Evolutionary conservation across 30 jellyfish, hydroid and myxozoan genomes (phyloP), one percentile per base, ranked within the genome.

Genomic region (Hydra vulgaris): DNA sequence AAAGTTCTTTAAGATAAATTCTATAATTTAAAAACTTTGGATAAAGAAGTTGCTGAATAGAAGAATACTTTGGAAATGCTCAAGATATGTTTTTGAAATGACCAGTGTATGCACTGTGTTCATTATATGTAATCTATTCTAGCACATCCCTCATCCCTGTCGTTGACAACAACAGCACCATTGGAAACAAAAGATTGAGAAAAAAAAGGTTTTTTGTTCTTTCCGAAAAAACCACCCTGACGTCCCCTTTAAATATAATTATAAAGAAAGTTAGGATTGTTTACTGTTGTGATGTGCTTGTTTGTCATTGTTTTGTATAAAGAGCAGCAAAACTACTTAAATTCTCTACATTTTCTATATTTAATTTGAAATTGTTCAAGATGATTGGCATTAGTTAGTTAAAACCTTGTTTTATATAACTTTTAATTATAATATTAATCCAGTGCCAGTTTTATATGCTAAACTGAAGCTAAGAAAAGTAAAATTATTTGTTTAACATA

Each of bases 51-150:
- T n/a, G 75, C 75, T n/a, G 27, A 68, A 20, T 8, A 68, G 26
- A 68, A 23, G 27, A n/a, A 3, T 68, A 68, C 12, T 40, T 40
- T 40, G 61, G 61, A 40, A 40, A 40, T 40, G 12, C 61, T 40
- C 61, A 40, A 40, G 61, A 40, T 40, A 12, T 40, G 61, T 40
- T 40, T 40, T 40, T 40, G 61, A 40, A 68, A 68, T 68, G 75
- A 68, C 75, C 75, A 68, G 75, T 68, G 75, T 68, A 68, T 68
- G 25, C 75, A 68, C 70, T 66, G 83, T 80, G 87, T 70, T 80
- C 87, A 80, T 80, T 27, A 15, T 66, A 70, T 80, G 83, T 80
- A 74, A 80, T 80, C 87, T 80, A 80, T 80, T 80, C 67, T 80
- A 80, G 87, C 87, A 80, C 70, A 20, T 70, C 71, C 71, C 81